Evolutionary conservation across 2,888 invertebrate genomes (phyloP), one percentile per base, ranked within the genome.

Genomic region (Sinopyrophorus schimmeli): DNA sequence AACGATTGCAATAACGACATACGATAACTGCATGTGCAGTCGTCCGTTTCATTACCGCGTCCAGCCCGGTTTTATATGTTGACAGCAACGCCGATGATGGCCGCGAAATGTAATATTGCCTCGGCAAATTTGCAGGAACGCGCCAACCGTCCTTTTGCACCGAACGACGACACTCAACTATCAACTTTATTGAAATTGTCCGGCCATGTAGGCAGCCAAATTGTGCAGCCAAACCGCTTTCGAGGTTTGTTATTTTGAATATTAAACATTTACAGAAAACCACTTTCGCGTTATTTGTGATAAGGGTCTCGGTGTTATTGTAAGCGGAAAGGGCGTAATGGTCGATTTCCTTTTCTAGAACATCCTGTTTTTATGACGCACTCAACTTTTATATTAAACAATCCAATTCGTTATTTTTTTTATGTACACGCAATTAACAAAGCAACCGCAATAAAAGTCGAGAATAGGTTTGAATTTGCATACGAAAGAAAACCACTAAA

Each of bases 1-100:
- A 54, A 54, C 52, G 54, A 28, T 44, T 43, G 54, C 54, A 51
- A 54, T 54, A 52, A 42, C 51, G 47, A 52, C 48, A 48, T 54
- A 54, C 54, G 54, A 54, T 52, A 52, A 50, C 54, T 21, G 37
- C 41, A 43, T 34, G 52, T 48, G 43, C 53, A 30, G 43, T 32
- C 50, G 42, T 50, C 46, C 50, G 49, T 51, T 50, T 53, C 46
- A 53, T 53, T 53, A 53, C 50, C 27, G 50, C 27, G 39, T 24
- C 31, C 42, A 40, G 37, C 26, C 41, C 26, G 53, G 46, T 51
- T 53, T 52, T 53, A 51, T 53, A 40, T 47, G 53, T 46, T 51
- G 53, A 53, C 53, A 49, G 41, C 40, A 40, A 41, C 32, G 46
- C 47, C 31, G 46, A 40, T 44, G 39, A 53, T 18, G 46, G 23